Evolutionary conservation across 2,888 invertebrate species (phyloP).

Genomic region (Ornithoptera alexandrae): DNA sequence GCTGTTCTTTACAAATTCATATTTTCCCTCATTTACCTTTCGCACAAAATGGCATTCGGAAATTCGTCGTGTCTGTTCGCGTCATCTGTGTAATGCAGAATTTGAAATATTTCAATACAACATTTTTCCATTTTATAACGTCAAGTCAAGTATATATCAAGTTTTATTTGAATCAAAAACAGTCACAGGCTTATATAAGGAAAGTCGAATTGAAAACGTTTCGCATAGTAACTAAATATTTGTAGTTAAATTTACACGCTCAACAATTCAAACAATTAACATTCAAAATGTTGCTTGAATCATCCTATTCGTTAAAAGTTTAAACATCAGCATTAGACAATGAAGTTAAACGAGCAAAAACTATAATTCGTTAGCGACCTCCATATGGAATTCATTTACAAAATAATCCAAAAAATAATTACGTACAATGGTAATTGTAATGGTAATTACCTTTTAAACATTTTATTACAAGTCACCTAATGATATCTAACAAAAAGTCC

Average conservation of each 20-base stretch:
- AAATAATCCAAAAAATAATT: constrained; percentile 10
- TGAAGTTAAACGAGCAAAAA: constrained; percentile 14
- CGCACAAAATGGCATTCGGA: constrained; percentile 1
- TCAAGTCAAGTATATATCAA: too few relatives aligned
- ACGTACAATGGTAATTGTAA: constrained; percentile 10
- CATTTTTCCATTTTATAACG: not conserved
- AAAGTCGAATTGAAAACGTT: too few relatives aligned
- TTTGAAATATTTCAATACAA: not conserved
- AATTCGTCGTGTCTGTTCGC: not conserved
- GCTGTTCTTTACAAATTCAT: constrained; percentile 7
- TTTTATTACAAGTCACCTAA: constrained; percentile 11
- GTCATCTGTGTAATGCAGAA: not conserved
- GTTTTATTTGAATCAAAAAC: not conserved
- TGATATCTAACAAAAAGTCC: not conserved
- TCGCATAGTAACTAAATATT: too few relatives aligned
- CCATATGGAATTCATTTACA: not conserved
- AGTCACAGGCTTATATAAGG: too few relatives aligned
- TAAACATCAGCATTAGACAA: constrained; percentile 5
- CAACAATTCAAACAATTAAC: not conserved
- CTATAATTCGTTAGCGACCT: constrained; percentile 9
- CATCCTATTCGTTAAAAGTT: not conserved
- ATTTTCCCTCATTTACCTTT: constrained; percentile 12
- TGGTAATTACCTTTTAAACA: constrained; percentile 9
- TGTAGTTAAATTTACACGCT: constrained; percentile 5
- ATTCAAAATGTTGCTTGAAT: constrained; percentile 4